Evolutionary conservation across 2,797 vertebrate genomes (phyloP), one percentile per base, ranked within the genome.

Genomic region (Gymnoscopelus microlampas): DNA sequence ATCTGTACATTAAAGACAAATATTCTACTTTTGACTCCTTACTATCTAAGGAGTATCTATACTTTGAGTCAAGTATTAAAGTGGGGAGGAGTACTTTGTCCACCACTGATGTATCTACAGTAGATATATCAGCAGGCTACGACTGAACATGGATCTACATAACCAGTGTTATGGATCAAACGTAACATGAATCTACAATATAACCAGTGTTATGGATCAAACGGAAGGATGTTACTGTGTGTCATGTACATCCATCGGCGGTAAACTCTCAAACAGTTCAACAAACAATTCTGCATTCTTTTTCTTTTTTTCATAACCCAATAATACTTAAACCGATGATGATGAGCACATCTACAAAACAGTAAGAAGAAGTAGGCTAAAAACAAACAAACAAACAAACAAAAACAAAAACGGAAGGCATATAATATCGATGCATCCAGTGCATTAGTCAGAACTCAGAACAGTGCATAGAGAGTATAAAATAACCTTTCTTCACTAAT

Each of bases 391-490:
- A 39, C 51, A 44, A 67, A 74, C 66, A 68, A 62, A 47, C 49
- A 24, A 50, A 14, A n/a, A 11, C 11, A 55, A 59, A 51, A 49
- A 56, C 8, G 11, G 9, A 83, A 66, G 83, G 73, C 77, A 63
- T 74, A 73, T 29, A 74, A 73, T 68, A 73, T 65, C 62, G 76
- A 88, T 88, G 84, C 84, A 91, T 85, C 89, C 90, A 91, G 92
- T 85, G 88, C 89, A 93, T 89, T 70, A 56, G 60, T 78, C 48
- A 70, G 56, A 63, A 74, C 81, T 78, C 48, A 70, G 56, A 63
- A 74, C 81, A 88, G 79, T 80, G 83, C 71, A 82, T 73, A 76
- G 19, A 83, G 39, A 58, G 76, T 61, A 76, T 19, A 74, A 61
- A 60, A 54, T 13, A 4, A 70, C 15, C 49, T 14, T 50, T 39